These are phyloP conservation scores for Peromyscus maniculatus DNA, from an alignment of 2,113 vertebrate genomes.

Conservation along the genomic window DNA sequence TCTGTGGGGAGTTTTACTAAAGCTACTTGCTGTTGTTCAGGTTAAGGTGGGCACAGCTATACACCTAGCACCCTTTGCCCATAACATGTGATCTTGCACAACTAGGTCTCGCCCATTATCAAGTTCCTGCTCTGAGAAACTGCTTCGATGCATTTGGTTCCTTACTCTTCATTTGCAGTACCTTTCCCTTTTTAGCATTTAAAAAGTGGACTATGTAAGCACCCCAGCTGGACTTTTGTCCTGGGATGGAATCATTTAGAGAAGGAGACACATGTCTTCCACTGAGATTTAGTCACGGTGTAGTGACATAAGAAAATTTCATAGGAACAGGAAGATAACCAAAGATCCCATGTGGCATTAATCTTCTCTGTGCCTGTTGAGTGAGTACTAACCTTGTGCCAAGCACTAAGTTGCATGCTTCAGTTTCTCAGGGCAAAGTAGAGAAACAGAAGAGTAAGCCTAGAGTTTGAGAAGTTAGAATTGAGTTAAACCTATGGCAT, in stretches of 20 bases:
- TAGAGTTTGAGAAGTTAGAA: neutral
- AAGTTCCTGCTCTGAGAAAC: neutral
- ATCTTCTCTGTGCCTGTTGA: neutral
- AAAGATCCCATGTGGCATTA: neutral
- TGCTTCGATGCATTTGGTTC: neutral
- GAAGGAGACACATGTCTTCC: neutral
- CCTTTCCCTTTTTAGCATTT: conserved; percentile 10
- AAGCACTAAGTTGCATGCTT: neutral
- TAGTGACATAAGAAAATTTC: conserved; percentile 42
- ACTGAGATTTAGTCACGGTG: conserved; percentile 27
- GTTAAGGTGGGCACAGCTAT: neutral
- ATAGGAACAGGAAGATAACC: neutral
- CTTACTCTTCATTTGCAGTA: neutral
- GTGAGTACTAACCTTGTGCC: neutral
- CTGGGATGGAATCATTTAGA: conserved; percentile 56
- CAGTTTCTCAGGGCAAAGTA: neutral
- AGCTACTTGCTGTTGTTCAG: neutral
- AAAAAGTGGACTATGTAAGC: conserved; percentile 24
- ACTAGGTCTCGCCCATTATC: neutral
- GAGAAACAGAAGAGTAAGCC: neutral
- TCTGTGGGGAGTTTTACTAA: neutral
- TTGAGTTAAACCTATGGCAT: neutral
- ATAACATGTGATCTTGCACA: neutral
- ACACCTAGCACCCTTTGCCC: neutral
- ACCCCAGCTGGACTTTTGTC: neutral